Evolutionary conservation across 2,113 vertebrate species (phyloP).

Genomic region (Tachycineta bicolor): DNA sequence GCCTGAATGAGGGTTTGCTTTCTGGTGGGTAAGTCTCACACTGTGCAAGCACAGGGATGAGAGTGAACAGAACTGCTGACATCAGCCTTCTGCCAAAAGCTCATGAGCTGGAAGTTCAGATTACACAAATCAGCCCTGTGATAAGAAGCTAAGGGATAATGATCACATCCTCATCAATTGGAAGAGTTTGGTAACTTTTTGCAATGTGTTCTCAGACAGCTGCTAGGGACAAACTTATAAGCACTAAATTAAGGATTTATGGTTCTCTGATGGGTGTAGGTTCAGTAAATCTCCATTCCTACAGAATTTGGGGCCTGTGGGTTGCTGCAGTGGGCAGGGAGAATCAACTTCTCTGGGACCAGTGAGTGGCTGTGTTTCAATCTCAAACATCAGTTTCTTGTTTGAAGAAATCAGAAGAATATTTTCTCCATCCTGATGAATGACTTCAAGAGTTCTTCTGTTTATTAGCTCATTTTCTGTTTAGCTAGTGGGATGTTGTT

Average conservation of each 20-base stretch:
- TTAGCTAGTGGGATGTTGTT: not conserved
- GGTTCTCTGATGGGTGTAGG: not conserved
- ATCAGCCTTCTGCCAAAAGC: not conserved
- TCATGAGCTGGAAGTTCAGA: not conserved
- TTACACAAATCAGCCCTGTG: not conserved
- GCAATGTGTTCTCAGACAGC: not conserved
- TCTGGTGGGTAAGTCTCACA: not conserved
- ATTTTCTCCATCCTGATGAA: not conserved
- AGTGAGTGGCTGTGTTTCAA: not conserved
- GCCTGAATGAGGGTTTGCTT: not conserved
- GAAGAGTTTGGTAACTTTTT: not conserved
- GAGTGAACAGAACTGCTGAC: not conserved
- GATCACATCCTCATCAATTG: not conserved
- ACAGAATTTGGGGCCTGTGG: not conserved
- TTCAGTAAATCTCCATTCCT: not conserved
- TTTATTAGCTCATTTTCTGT: conserved; percentile 10
- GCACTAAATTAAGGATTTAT: not conserved
- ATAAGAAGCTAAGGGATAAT: not conserved
- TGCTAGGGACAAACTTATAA: not conserved
- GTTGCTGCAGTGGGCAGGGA: not conserved
- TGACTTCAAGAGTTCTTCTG: not conserved
- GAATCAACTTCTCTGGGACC: not conserved
- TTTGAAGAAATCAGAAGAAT: not conserved
- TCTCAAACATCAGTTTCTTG: not conserved
- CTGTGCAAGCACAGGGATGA: accelerated